Percentiles rank a stretch among this genome's conserved stretches.
These are phyloP conservation scores for Protosalanx chinensis DNA, from an alignment of 2,797 vertebrate genomes.

Conservation along the genomic window DNA sequence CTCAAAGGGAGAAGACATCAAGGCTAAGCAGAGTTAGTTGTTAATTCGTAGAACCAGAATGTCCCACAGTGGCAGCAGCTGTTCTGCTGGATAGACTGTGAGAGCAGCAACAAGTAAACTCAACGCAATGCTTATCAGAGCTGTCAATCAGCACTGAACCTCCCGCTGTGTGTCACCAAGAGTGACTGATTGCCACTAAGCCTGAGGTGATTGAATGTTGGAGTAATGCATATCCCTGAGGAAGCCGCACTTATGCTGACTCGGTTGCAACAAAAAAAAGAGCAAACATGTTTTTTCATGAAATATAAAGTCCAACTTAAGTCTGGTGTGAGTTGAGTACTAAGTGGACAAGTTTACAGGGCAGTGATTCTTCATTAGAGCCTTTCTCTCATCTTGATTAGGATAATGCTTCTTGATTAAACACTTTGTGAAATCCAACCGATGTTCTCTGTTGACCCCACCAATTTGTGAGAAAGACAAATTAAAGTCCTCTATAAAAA, in stretches of 20 bases:
- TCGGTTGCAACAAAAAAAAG: not conserved
- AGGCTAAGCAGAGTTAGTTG: not conserved
- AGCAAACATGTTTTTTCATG: not conserved
- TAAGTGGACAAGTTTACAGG: constrained; percentile 30
- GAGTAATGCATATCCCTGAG: not conserved
- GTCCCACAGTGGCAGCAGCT: not conserved
- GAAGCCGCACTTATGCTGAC: not conserved
- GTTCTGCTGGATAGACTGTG: not conserved
- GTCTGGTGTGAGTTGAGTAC: constrained; percentile 45
- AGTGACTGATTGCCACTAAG: not conserved
- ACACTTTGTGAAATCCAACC: constrained; percentile 51
- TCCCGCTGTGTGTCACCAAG: not conserved
- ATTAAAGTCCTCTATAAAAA: constrained; percentile 68
- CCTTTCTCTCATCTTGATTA: constrained; percentile 51
- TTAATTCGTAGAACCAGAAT: not conserved
- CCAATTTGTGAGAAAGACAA: constrained; percentile 69
- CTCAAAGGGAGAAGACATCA: not conserved
- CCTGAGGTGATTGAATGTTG: not conserved
- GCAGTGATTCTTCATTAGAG: constrained; percentile 41
- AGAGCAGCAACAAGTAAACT: constrained; percentile 2
- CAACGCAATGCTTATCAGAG: not conserved
- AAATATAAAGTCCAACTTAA: constrained; percentile 14
- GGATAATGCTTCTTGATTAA: constrained; percentile 67
- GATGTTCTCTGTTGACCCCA: constrained; percentile 59
- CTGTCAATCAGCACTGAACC: not conserved